Base-by-base conservation (phyloP, 1,140 invertebrate species). In the Pantala flavescens region DNA sequence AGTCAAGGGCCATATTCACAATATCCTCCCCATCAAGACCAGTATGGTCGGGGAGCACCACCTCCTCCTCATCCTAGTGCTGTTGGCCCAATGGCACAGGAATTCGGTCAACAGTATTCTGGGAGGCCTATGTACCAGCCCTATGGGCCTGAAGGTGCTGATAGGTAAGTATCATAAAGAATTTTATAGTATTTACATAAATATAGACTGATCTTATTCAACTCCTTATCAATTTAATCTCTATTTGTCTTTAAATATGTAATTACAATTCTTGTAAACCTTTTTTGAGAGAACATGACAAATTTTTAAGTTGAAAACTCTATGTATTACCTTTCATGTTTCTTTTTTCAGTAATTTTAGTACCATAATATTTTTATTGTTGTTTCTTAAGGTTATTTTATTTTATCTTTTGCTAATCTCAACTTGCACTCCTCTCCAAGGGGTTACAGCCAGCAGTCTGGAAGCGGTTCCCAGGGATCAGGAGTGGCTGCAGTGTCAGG, bases 71-170 rank as follows among this genome's bases (percentile, higher is more conserved):
- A 63, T 21, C 49, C 49, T 19, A 21, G 49, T 5, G 49, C 49
- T 19, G 49, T 63, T 16, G 72, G 75, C 49, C 71, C 23, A 28
- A 28, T 74, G 36, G 71, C 74, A 9, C 84, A 83, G 77, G 81
- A 80, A 75, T 84, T 83, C 12, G 49, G 49, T 19, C 49, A 63
- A 12, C 89, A 86, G 78, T 88, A 87, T 74, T 81, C 84, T 43
- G 88, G 87, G 82, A 85, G 89, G 84, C 87, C 88, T 78, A 88
- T 90, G 77, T 90, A 90, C 83, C 88, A 89, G 80, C 87, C 90
- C 77, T 93, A 93, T 79, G 88, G 88, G 76, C 86, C 89, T 42
- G 74, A 76, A 23, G 55, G 71, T 24, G 24, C 70, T 19, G 49
- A 75, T 19, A 76, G 75, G 55, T 77, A 77, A 7, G n/a, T 63